Percentiles rank a stretch among this genome's conserved stretches.
Conservation (phyloP, 2,113 vertebrate species). For the Myanophis thanlyinensis region DNA sequence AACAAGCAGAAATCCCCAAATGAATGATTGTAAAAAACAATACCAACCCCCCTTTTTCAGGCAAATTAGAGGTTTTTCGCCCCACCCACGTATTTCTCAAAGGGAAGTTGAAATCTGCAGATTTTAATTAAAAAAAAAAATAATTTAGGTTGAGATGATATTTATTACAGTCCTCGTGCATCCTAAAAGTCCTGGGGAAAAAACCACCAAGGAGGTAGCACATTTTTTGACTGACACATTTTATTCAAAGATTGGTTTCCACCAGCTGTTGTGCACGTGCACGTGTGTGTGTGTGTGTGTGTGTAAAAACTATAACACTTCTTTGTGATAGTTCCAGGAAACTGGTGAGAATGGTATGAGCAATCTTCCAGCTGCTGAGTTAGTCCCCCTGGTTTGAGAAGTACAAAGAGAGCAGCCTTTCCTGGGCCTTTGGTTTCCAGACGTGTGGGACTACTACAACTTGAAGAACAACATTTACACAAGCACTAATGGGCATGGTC, state of each 20-base stretch:
- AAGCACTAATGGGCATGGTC: not conserved
- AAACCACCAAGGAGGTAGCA: not conserved
- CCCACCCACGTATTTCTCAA: not conserved
- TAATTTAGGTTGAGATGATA: not conserved
- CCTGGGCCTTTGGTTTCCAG: too few relatives aligned
- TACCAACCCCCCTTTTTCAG: not conserved
- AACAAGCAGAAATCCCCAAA: not conserved
- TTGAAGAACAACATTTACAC: not conserved
- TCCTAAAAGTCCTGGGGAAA: not conserved
- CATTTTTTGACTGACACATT: not conserved
- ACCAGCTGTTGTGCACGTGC: not conserved
- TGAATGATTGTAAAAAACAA: not conserved
- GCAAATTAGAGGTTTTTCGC: not conserved
- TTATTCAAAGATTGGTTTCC: not conserved
- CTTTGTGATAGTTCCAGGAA: not conserved
- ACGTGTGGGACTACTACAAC: not conserved
- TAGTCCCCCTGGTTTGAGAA: not conserved
- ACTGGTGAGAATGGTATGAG: not conserved
- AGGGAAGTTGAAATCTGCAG: not conserved
- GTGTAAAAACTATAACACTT: fast-evolving
- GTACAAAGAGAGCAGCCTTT: too few relatives aligned
- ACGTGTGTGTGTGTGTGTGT: too few relatives aligned
- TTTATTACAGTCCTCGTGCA: not conserved
- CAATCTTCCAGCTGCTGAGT: too few relatives aligned
- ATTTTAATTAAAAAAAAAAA: not conserved